Percentiles rank a stretch among this genome's conserved stretches.
phyloP scores from a whole-genome alignment of 2,888 invertebrate species.

The Neocrepidodera transversa region DNA sequence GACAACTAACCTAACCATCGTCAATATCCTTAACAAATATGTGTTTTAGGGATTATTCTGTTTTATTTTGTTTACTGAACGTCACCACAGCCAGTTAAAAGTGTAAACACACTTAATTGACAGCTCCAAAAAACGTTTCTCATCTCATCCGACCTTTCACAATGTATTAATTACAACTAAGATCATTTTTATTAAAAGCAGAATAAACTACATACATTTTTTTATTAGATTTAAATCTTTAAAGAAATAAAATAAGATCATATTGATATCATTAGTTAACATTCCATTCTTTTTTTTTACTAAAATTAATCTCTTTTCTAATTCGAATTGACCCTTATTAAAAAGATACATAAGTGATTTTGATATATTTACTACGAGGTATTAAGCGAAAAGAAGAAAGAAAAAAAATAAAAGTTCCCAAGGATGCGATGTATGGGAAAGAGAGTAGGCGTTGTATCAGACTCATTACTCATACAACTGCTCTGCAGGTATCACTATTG shows the following conservation, averaged over 20 bases:
- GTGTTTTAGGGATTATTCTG: slow-evolving; percentile 59
- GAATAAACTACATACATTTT: too few species aligned
- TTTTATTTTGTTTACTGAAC: slow-evolving; percentile 59
- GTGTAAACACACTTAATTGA: slow-evolving; percentile 47
- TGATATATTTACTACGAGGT: neutral
- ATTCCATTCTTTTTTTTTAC: too few species aligned
- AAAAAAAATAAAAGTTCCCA: slow-evolving; percentile 16
- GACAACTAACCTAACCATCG: slow-evolving; percentile 52
- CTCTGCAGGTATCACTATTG: slow-evolving; percentile 46
- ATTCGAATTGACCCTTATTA: neutral
- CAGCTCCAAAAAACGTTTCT: slow-evolving; percentile 39
- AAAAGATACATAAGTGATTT: neutral
- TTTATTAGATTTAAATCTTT: too few species aligned
- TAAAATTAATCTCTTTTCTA: neutral
- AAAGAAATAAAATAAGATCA: too few species aligned
- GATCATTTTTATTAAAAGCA: too few species aligned
- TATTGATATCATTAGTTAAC: too few species aligned
- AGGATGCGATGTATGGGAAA: slow-evolving; percentile 19
- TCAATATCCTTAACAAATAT: slow-evolving; percentile 59
- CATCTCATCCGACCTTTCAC: neutral
- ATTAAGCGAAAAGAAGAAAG: slow-evolving; percentile 1
- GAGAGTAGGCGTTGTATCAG: slow-evolving; percentile 49
- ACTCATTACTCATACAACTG: slow-evolving; percentile 50
- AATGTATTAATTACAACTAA: neutral
- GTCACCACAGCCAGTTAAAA: slow-evolving; percentile 58